A percentile compares a stretch with the other conserved stretches of the same genome.
phyloP scores from a whole-genome alignment of 1,140 invertebrate genomes.

The Periplaneta americana region DNA sequence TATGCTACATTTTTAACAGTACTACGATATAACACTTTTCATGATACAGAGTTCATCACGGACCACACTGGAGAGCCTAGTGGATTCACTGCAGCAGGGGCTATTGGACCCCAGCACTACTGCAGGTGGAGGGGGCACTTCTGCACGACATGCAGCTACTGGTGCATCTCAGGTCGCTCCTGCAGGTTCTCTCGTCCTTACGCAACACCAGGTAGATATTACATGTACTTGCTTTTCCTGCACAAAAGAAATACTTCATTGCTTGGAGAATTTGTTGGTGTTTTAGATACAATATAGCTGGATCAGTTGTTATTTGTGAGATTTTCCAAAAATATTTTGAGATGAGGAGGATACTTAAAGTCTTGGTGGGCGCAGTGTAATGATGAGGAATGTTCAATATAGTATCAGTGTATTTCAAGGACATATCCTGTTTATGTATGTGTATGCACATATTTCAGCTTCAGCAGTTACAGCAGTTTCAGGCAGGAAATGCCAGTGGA shows the following conservation, averaged over 20 bases:
- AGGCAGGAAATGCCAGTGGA: constrained; percentile 42
- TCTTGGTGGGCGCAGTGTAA: too few species aligned
- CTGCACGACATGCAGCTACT: constrained; percentile 17
- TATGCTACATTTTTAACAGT: too few species aligned
- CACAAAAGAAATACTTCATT: too few species aligned
- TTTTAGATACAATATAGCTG: too few species aligned
- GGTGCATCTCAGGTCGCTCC: constrained; percentile 25
- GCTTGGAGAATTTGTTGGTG: too few species aligned
- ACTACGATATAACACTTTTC: background rate
- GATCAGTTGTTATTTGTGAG: too few species aligned
- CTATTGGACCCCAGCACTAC: constrained; percentile 32
- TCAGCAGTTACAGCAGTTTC: constrained; percentile 46
- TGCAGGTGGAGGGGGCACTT: constrained; percentile 38
- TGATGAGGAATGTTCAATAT: too few species aligned
- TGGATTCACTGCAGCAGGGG: constrained; percentile 40
- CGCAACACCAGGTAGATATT: constrained; percentile 43
- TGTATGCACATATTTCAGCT: constrained; percentile 30
- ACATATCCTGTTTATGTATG: too few species aligned
- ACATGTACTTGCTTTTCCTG: too few species aligned
- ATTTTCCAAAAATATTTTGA: too few species aligned
- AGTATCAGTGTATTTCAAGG: too few species aligned
- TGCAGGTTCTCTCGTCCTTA: constrained; percentile 45
- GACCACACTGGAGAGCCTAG: constrained; percentile 41
- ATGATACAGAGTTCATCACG: constrained; percentile 1
- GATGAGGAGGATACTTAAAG: too few species aligned